phyloP scores from a whole-genome alignment of 2,888 invertebrate genomes.

The Rhingia rostrata region DNA sequence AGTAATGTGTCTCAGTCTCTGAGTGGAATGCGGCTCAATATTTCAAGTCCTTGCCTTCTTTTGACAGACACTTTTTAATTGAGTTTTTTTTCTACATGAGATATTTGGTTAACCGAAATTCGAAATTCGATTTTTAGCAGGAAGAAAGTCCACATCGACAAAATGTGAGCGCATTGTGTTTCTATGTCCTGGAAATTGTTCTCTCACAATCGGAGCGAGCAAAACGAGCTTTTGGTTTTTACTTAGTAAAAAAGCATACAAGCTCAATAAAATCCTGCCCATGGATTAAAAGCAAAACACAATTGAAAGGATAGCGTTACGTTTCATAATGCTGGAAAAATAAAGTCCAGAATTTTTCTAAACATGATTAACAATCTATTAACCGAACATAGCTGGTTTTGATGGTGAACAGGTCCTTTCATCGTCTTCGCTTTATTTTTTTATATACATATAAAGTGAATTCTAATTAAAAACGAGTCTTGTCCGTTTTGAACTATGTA shows the following conservation, averaged over 20 bases:
- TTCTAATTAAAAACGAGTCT: constrained; percentile 51
- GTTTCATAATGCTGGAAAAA: constrained; percentile 45
- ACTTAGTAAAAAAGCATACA: background rate
- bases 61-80: constrained; percentile 39
- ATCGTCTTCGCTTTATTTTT: background rate
- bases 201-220: background rate
- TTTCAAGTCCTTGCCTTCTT: background rate
- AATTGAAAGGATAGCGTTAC: constrained; percentile 1
- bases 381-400: constrained; percentile 13
- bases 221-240: no score
- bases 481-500: background rate
- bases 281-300: background rate
- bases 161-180: constrained; percentile 28
- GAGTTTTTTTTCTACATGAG: constrained; percentile 49
- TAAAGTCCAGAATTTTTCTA: constrained; percentile 3
- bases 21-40: no score
- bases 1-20: background rate
- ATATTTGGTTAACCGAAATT: constrained; percentile 56
- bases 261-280: background rate
- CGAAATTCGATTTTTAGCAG: constrained; percentile 24
- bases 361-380: constrained; percentile 44
- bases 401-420: constrained; percentile 31
- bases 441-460: constrained; percentile 11
- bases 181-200: background rate
- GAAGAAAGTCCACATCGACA: background rate